Base-by-base conservation (phyloP, 2,888 invertebrate genomes). In the Cotesia congregata region DNA sequence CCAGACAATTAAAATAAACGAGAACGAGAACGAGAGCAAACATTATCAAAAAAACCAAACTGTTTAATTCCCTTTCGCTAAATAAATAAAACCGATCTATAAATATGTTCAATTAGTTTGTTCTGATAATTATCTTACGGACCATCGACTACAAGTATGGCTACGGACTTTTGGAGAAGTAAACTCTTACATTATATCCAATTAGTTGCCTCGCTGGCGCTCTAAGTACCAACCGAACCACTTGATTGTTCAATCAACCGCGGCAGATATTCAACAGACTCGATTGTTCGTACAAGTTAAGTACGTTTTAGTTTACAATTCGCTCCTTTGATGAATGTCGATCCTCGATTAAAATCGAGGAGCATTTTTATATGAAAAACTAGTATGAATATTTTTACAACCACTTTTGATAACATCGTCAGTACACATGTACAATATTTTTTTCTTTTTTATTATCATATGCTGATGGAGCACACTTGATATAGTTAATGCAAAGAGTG, bases 1-100 rank as follows among this genome's bases (percentile, higher is more conserved):
- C 50, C 64, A 59, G 73, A 70, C 73, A 69, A 77, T 77, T 74
- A 70, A 77, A 74, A 77, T 68, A 39, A 73, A 77, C 68, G 73
- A 70, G 70, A 70, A 30, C n/a, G 62, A 20, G 15, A 5, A 61
- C 30, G 50, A 64, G 50, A 7, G 12, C 12, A 50, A 7, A 50
- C 50, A 50, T 50, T 50, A 50, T 12, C 12, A 12, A 50, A 65
- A 30, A 38, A 65, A 65, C 30, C 0, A 65, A 65, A 65, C 6
- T 62, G 15, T 62, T 62, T 17, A 20, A 6, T 6, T 62, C 17
- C n/a, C 73, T 77, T 6, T 17, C 15, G 0, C 73, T 77, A 74
- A 77, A 75, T 62, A 62, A 15, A 62, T 15, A 62, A n/a, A 60
- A n/a, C 15, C 15, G 20, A 17, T n/a, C n/a, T 62, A 62, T 62